Percentiles rank a stretch among this genome's conserved stretches.
Conservation (phyloP, 2,797 vertebrate species). For the Diglossa cyanea region DNA sequence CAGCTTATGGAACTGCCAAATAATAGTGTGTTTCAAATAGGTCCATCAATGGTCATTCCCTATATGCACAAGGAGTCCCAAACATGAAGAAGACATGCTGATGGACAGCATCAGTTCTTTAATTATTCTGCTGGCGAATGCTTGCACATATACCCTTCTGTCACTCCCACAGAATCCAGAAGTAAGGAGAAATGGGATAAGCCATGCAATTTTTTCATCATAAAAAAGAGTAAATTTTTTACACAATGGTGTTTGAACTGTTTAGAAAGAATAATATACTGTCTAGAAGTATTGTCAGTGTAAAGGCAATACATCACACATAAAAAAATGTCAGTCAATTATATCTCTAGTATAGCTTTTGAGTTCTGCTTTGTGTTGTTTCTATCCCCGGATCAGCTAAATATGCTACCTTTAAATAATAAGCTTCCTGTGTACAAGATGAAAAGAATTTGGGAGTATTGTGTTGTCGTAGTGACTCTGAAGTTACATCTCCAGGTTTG, state of each 20-base stretch:
- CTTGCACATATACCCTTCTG: not conserved
- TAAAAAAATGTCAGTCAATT: not conserved
- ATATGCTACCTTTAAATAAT: not conserved
- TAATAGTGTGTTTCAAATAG: constrained; percentile 79
- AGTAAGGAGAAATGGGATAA: not conserved
- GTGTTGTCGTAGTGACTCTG: not conserved
- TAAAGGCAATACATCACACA: not conserved
- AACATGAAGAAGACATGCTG: constrained; percentile 88
- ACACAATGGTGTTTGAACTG: not conserved
- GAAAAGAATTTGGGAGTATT: not conserved
- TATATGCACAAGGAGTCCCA: constrained; percentile 84
- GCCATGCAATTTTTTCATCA: not conserved
- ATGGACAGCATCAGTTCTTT: constrained; percentile 71
- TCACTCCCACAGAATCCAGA: not conserved
- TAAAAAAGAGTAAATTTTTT: not conserved
- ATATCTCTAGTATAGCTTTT: not conserved
- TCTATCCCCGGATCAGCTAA: not conserved
- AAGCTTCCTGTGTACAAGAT: not conserved
- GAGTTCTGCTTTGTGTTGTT: not conserved
- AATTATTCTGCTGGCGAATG: constrained; percentile 60
- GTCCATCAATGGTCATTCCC: constrained; percentile 80
- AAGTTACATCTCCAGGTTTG: not conserved
- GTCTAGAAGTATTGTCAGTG: not conserved
- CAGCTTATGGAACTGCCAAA: constrained; percentile 79
- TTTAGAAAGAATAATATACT: not conserved